These are phyloP conservation scores for Chymomyza procnemis DNA, from an alignment of 2,888 invertebrate species.

Conservation along the genomic window DNA sequence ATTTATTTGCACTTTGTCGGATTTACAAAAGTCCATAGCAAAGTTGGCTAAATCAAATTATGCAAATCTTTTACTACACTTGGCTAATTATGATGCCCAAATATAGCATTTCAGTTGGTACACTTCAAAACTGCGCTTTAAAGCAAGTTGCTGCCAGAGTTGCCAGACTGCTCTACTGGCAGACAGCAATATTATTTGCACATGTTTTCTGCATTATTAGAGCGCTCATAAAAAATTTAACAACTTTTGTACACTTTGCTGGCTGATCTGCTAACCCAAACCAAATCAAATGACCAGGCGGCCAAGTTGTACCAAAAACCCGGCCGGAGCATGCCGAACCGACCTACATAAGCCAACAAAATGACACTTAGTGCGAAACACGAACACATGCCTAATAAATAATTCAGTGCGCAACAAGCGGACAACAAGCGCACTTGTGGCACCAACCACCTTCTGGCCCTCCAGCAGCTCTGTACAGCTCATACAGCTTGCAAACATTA, in stretches of 20 bases:
- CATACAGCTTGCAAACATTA: not conserved
- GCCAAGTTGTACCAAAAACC: not conserved
- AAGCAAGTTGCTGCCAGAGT: constrained; percentile 36
- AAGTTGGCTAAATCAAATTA: constrained; percentile 44
- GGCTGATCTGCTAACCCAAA: constrained; percentile 7
- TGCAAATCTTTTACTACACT: constrained; percentile 36
- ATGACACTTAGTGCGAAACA: constrained; percentile 59
- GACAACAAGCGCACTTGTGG: constrained; percentile 62
- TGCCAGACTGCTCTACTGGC: not conserved
- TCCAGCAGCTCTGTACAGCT: not conserved
- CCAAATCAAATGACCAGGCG: not conserved
- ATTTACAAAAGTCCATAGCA: constrained; percentile 13
- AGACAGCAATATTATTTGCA: constrained; percentile 29
- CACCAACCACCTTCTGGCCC: not conserved
- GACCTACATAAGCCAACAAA: constrained; percentile 41
- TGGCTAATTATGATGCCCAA: constrained; percentile 35
- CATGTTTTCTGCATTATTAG: constrained; percentile 52
- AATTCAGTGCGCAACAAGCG: constrained; percentile 71
- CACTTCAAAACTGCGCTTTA: constrained; percentile 27
- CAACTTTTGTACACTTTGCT: constrained; percentile 54
- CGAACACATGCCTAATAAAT: constrained; percentile 69
- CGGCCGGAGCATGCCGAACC: not conserved
- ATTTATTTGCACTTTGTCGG: constrained; percentile 22
- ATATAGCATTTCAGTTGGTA: too few relatives aligned
- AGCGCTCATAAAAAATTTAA: constrained; percentile 52